Evolutionary conservation across 2,888 invertebrate genomes (phyloP).

Genomic region (Cetonia aurata): DNA sequence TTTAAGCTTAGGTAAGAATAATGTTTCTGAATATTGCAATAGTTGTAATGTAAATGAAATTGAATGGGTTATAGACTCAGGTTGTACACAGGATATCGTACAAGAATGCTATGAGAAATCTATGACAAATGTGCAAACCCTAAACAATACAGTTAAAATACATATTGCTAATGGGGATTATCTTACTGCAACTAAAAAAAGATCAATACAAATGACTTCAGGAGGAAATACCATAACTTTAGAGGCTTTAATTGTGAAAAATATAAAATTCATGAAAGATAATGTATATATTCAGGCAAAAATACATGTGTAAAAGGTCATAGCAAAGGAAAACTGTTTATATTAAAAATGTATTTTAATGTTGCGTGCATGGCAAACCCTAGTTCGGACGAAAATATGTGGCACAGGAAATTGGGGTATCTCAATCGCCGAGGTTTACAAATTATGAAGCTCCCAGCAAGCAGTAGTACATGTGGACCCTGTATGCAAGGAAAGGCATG

Average conservation of each 20-base stretch:
- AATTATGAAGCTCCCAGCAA: not conserved
- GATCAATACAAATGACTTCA: slow-evolving; percentile 8
- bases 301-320: slow-evolving; percentile 7
- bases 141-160: slow-evolving; percentile 1
- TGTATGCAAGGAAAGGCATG: too few species aligned
- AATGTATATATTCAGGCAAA: not conserved
- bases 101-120: slow-evolving; percentile 4
- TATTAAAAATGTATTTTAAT: not conserved
- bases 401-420: slow-evolving; percentile 6
- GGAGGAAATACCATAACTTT: slow-evolving; percentile 4
- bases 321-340: slow-evolving; percentile 8
- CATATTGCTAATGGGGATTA: slow-evolving; percentile 2
- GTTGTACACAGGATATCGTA: slow-evolving; percentile 3
- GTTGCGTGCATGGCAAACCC: not conserved
- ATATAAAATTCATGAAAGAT: not conserved
- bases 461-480: not conserved
- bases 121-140: slow-evolving; percentile 7
- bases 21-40: slow-evolving; percentile 4
- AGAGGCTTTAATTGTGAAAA: not conserved
- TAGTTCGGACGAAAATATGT: not conserved
- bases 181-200: not conserved
- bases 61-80: slow-evolving; percentile 6
- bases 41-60: slow-evolving; percentile 12
- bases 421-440: slow-evolving; percentile 12
- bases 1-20: slow-evolving; percentile 4